phyloP scores from a whole-genome alignment of 2,797 vertebrate species.

The Pterois miles region DNA sequence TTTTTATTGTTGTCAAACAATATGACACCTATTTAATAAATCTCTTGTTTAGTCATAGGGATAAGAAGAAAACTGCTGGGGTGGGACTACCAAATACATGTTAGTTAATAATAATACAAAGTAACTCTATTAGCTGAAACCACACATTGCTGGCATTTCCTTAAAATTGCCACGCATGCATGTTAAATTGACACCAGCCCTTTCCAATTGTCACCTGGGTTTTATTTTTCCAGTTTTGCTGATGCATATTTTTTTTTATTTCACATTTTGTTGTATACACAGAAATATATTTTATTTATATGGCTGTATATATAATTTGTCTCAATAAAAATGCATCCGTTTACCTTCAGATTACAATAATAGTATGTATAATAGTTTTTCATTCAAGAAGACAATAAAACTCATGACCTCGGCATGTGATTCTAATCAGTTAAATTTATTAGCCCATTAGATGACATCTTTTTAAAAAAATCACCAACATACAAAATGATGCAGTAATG shows the following conservation, averaged over 20 bases:
- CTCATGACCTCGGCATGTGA: background rate
- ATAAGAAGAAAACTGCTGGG: background rate
- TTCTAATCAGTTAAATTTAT: conserved; percentile 49
- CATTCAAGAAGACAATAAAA: background rate
- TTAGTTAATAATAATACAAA: no score
- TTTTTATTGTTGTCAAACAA: background rate
- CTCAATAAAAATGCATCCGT: background rate
- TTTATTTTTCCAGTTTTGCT: accelerated
- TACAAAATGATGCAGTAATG: conserved; percentile 22
- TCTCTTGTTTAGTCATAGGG: background rate
- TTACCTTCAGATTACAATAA: background rate
- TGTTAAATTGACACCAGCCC: accelerated
- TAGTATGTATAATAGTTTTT: background rate
- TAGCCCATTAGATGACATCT: conserved; percentile 20
- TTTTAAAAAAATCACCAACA: conserved; percentile 27
- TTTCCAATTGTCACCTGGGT: background rate
- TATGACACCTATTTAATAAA: background rate
- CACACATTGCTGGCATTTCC: background rate
- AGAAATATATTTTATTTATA: no score
- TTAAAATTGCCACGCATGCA: background rate
- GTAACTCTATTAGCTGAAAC: background rate
- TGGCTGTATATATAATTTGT: no score
- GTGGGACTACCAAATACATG: background rate
- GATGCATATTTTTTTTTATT: accelerated
- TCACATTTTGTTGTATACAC: no score